Base-by-base conservation (phyloP, 2,888 invertebrate genomes). In the Dione vanillae region DNA sequence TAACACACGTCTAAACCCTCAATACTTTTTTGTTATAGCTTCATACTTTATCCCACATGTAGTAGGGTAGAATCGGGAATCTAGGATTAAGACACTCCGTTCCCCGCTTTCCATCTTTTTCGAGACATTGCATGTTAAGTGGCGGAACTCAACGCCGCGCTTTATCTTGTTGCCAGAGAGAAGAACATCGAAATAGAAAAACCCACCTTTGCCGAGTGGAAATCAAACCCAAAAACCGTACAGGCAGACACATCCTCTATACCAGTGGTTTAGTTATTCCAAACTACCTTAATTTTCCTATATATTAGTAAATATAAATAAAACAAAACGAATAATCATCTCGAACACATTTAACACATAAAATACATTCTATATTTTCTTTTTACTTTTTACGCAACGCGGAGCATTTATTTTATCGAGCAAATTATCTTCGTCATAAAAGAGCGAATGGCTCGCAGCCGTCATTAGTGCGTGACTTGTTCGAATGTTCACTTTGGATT, bases 381-480 rank as follows among this genome's bases (percentile, higher is more conserved):
- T 61, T 61, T 45, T 35, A 27, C 43, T 49, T 64, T 64, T 49
- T 40, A 64, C 49, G 64, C 64, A 64, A 64, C 37, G 35, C 12
- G 19, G 49, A 37, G 9, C 40, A 45, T 35, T 49, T 64, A 37
- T 64, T 64, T 47, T 64, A 49, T 51, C 40, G 47, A 51, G 14
- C 64, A 64, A 51, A 64, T 64, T 51, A 64, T 51, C 37, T 54
- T 64, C 41, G 40, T 65, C 54, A 62, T 65, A 69, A 66, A 69
- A 61, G 65, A 51, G 40, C 47, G 49, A 64, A 51, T 58, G 51
- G 51, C 47, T 65, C 58, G 14, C 40, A 37, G 51, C 11, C 56
- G 41, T 71, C 54, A 54, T 69, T 52, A 62, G 69, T 64, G 73
- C 69, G 71, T 73, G 73, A 71, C 73, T 68, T 51, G 56, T 64